Percentiles rank a stretch among this genome's conserved stretches.
These are phyloP conservation scores for Caenorhabditis panamensis DNA, from an alignment of 2,888 invertebrate species.

Conservation along the genomic window DNA sequence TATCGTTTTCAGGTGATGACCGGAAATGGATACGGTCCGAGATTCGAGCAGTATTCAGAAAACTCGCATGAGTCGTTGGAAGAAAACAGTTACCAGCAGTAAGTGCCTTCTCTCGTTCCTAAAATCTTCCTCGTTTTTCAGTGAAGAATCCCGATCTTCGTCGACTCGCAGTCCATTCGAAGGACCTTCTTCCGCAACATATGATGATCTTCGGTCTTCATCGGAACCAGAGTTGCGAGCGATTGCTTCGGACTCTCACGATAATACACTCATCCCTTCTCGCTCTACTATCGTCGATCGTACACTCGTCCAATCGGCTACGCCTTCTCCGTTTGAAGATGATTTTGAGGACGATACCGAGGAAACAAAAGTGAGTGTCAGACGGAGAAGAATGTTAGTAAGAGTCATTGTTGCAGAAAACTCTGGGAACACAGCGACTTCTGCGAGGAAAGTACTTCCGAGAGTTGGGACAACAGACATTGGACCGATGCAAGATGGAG, in stretches of 20 bases:
- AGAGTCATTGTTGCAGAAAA: not conserved
- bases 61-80: not conserved
- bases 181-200: not conserved
- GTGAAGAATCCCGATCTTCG: not conserved
- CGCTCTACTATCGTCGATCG: not conserved
- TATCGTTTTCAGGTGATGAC: slow-evolving; percentile 25
- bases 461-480: not conserved
- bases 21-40: slow-evolving; percentile 3
- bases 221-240: not conserved
- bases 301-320: not conserved
- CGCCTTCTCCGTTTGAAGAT: too few species aligned
- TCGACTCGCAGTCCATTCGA: not conserved
- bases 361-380: not conserved
- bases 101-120: not conserved
- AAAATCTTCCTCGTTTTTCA: not conserved
- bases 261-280: not conserved
- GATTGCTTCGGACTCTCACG: not conserved
- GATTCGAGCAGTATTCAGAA: not conserved
- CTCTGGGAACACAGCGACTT: not conserved
- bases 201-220: not conserved
- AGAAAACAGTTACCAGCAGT: not conserved
- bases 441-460: not conserved
- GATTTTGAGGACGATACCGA: not conserved
- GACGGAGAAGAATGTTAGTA: not conserved
- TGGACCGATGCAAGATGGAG: not conserved